Evolutionary conservation across 1,140 invertebrate genomes (phyloP).

Genomic region (Drosophila guanche): DNA sequence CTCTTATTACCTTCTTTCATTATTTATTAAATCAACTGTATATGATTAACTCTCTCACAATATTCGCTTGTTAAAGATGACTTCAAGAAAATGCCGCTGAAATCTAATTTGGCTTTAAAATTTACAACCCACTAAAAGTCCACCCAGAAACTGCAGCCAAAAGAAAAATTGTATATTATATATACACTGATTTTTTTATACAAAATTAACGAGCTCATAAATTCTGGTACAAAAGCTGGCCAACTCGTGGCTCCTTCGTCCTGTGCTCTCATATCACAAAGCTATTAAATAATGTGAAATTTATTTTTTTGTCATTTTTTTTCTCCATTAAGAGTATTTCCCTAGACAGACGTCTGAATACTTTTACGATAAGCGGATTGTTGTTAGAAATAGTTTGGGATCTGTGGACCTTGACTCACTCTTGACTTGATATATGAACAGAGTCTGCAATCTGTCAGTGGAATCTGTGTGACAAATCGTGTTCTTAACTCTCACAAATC

Average conservation of each 20-base stretch:
- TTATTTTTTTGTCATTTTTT: constrained; percentile 23
- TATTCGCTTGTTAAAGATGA: not conserved
- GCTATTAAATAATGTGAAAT: constrained; percentile 46
- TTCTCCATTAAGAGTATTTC: not conserved
- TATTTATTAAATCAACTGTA: constrained; percentile 3
- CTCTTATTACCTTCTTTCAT: not conserved
- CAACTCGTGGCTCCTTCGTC: constrained; percentile 25
- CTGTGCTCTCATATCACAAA: constrained; percentile 33
- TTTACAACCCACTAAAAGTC: constrained; percentile 51
- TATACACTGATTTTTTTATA: constrained; percentile 18
- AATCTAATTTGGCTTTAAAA: constrained; percentile 35
- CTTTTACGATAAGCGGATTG: constrained; percentile 26
- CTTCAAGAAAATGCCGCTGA: not conserved
- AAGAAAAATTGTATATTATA: constrained; percentile 9
- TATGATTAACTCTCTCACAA: not conserved
- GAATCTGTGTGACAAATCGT: constrained; percentile 12
- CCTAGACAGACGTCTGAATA: constrained; percentile 19
- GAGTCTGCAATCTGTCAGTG: not conserved
- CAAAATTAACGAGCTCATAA: constrained; percentile 55
- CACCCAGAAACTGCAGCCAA: not conserved
- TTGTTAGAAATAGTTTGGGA: constrained; percentile 19
- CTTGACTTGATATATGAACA: constrained; percentile 17
- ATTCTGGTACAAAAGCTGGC: constrained; percentile 47
- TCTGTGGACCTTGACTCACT: constrained; percentile 5
- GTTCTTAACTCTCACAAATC: too few species aligned